Evolutionary conservation across 2,888 invertebrate species (phyloP).

Genomic region (Chironomus tentans): DNA sequence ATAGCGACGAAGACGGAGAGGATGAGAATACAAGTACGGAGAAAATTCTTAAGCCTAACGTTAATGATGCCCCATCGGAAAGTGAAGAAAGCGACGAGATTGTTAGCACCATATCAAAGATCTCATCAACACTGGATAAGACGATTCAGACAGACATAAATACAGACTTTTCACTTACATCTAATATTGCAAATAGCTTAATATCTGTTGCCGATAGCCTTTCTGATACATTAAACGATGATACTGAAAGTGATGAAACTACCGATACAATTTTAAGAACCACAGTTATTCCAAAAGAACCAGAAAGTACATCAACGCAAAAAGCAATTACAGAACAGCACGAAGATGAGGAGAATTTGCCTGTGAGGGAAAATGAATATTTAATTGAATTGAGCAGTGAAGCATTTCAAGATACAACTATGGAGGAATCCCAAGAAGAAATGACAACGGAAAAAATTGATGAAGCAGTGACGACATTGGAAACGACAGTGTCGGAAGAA

Average conservation of each 20-base stretch:
- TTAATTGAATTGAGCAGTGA: neutral
- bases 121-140: constrained; percentile 12
- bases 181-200: constrained; percentile 1
- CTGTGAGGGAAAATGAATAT: neutral
- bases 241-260: constrained; percentile 12
- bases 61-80: neutral
- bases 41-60: neutral
- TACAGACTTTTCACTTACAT: constrained; percentile 11
- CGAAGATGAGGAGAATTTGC: neutral
- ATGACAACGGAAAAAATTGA: neutral
- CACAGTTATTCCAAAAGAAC: constrained; percentile 19
- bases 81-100: constrained; percentile 22
- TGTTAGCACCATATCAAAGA: neutral
- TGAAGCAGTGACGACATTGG: neutral
- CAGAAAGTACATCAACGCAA: constrained; percentile 24
- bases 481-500: neutral
- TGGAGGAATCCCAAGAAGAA: neutral
- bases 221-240: constrained; percentile 11
- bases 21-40: neutral
- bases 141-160: constrained; percentile 1
- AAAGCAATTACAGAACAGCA: neutral
- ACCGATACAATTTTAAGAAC: neutral
- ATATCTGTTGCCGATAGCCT: constrained; percentile 17
- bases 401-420: neutral
- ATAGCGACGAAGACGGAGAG: constrained; percentile 3